Evolutionary conservation across 2,888 invertebrate species (phyloP).

Genomic region (Litoditis marina): DNA sequence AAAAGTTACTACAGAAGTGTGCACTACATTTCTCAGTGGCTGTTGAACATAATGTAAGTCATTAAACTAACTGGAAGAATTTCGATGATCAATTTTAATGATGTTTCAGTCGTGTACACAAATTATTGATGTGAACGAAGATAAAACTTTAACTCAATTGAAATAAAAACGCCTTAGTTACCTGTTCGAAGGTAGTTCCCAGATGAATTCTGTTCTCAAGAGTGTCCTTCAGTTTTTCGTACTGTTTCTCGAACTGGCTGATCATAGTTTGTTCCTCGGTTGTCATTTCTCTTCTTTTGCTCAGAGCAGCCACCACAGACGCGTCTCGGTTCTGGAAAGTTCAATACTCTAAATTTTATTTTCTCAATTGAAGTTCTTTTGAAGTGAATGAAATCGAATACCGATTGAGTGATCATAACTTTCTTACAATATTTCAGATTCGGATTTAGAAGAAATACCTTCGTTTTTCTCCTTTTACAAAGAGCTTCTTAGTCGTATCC

Average conservation of each 20-base stretch:
- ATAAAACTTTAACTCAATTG: neutral
- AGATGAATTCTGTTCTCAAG: constrained; percentile 51
- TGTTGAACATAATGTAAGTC: no score
- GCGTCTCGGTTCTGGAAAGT: constrained; percentile 41
- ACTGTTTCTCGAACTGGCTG: constrained; percentile 33
- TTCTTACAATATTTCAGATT: no score
- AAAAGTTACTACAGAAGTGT: no score
- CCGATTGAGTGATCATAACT: no score
- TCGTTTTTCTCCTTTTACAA: no score
- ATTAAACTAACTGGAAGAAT: neutral
- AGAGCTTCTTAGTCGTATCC: no score
- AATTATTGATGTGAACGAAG: no score
- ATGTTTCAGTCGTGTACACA: no score
- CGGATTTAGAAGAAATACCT: no score
- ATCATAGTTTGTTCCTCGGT: constrained; percentile 28
- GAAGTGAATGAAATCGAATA: neutral
- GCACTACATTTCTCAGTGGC: no score
- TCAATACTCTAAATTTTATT: neutral
- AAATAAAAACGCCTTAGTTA: constrained; percentile 5
- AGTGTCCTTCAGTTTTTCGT: constrained; percentile 47
- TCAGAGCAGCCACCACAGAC: constrained; percentile 36
- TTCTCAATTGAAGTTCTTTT: neutral
- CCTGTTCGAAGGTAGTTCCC: constrained; percentile 54
- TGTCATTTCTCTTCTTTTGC: constrained; percentile 34
- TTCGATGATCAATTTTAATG: no score